Percentiles rank a stretch among this genome's conserved stretches.
Evolutionary conservation across 1,140 invertebrate species (phyloP).

Genomic region (Muscidifurax raptorellus): DNA sequence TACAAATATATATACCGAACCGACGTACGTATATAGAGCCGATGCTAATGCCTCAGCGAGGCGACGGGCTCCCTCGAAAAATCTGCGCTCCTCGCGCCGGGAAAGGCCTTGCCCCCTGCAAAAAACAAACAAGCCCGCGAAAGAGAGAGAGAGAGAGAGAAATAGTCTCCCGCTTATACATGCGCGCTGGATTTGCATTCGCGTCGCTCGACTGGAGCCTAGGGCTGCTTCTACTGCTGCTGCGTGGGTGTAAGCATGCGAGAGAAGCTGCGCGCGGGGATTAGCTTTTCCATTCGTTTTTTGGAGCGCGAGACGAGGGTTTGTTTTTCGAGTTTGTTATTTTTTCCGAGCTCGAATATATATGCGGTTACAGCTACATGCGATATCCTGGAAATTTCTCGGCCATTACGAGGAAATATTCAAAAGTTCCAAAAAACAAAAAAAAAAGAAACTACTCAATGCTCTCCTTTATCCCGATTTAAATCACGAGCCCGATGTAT

Average conservation of each 20-base stretch:
- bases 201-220: conserved; percentile 1
- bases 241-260: conserved; percentile 40
- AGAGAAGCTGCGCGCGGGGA: background rate
- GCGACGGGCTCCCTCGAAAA: background rate
- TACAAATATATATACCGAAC: too few species aligned
- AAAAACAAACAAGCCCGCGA: conserved; percentile 15
- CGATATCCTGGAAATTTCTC: too few species aligned
- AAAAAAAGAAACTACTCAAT: too few species aligned
- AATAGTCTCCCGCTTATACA: background rate
- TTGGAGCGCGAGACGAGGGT: background rate
- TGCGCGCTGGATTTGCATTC: conserved; percentile 31
- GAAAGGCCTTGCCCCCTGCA: conserved; percentile 11
- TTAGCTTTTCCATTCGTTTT: conserved; percentile 17
- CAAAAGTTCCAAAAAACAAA: background rate
- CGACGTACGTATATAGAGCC: too few species aligned
- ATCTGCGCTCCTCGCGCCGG: background rate
- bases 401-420: too few species aligned
- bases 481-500: conserved; percentile 45
- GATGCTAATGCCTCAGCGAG: background rate
- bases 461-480: conserved; percentile 17
- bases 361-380: too few species aligned
- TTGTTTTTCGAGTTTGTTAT: background rate
- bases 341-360: background rate
- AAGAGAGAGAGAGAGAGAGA: conserved; percentile 20
- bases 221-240: background rate